These are phyloP conservation scores for Percopsis omiscomaycus DNA, from an alignment of 2,797 vertebrate species.

Conservation along the genomic window DNA sequence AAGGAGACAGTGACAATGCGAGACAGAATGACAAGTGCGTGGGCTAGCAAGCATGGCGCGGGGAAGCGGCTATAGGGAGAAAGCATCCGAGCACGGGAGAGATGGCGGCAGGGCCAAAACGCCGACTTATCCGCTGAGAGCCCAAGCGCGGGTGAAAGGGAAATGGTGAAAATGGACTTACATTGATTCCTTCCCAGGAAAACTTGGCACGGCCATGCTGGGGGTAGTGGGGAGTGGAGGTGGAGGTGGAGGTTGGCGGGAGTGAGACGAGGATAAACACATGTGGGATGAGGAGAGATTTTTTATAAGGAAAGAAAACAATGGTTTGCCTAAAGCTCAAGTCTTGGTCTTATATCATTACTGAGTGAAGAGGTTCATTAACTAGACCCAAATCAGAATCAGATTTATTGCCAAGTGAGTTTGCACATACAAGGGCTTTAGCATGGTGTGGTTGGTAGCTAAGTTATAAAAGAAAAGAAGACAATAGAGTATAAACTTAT, in stretches of 20 bases:
- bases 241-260: neutral
- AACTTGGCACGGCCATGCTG: slow-evolving; percentile 90
- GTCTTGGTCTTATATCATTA: neutral
- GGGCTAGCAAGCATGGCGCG: neutral
- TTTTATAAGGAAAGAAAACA: slow-evolving; percentile 4
- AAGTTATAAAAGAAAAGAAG: too few species aligned
- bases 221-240: slow-evolving; percentile 7
- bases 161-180: slow-evolving; percentile 75
- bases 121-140: slow-evolving; percentile 21
- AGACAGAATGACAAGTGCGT: neutral
- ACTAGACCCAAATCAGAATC: too few species aligned
- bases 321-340: too few species aligned
- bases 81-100: neutral
- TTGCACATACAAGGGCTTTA: too few species aligned
- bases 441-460: too few species aligned
- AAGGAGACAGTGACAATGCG: slow-evolving; percentile 38
- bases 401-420: too few species aligned
- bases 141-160: slow-evolving; percentile 34
- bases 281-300: slow-evolving; percentile 38
- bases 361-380: neutral
- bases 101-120: neutral
- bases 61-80: neutral
- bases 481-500: too few species aligned
- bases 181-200: slow-evolving; percentile 97
- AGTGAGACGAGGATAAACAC: slow-evolving; percentile 19